Evolutionary conservation across 2,888 invertebrate genomes (phyloP).

Genomic region (Enoplolaimus lenunculus): DNA sequence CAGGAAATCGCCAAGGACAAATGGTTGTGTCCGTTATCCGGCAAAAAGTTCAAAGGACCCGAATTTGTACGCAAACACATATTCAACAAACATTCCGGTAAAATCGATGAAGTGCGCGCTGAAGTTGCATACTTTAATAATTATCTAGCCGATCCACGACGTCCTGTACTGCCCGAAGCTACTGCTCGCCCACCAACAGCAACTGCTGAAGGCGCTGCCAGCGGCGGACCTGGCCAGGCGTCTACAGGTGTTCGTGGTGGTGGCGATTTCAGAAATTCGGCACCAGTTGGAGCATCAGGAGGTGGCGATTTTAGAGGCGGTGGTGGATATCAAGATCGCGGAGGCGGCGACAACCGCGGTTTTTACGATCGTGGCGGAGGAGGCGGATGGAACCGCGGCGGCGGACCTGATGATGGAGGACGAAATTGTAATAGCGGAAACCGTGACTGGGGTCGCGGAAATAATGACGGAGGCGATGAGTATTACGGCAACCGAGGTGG

Average conservation of each 20-base stretch:
- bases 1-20: conserved; percentile 94
- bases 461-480: not conserved
- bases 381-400: not conserved
- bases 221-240: conserved; percentile 17
- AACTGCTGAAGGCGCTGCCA: too few species aligned
- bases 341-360: not conserved
- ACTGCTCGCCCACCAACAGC: conserved; percentile 8
- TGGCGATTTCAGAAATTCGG: conserved; percentile 25
- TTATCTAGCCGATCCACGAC: conserved; percentile 75
- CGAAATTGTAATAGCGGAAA: not conserved
- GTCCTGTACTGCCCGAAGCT: conserved; percentile 52
- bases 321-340: not conserved
- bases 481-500: not conserved
- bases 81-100: conserved; percentile 88
- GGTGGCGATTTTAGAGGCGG: not conserved
- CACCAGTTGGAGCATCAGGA: too few species aligned
- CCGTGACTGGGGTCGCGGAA: not conserved
- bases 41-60: conserved; percentile 95
- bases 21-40: conserved; percentile 93
- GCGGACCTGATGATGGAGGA: not conserved
- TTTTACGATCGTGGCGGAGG: not conserved
- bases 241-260: conserved; percentile 26
- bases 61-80: conserved; percentile 97
- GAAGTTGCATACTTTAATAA: conserved; percentile 94
- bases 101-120: conserved; percentile 87